These are phyloP conservation scores for Drosophila ironensis DNA, from an alignment of 1,140 invertebrate species.

Conservation along the genomic window DNA sequence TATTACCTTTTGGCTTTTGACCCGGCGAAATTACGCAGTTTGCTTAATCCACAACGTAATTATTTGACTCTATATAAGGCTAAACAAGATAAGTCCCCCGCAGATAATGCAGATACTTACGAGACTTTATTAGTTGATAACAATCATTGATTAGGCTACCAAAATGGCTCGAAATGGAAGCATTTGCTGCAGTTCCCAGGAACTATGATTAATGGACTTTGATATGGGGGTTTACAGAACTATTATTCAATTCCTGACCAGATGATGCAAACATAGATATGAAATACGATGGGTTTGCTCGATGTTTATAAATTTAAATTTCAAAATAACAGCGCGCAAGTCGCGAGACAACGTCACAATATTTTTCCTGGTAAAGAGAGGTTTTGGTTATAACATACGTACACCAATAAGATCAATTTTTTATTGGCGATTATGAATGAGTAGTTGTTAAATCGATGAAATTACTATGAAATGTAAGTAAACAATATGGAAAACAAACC, in stretches of 20 bases:
- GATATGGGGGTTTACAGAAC: neutral
- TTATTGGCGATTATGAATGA: slow-evolving; percentile 4
- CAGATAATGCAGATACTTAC: slow-evolving; percentile 18
- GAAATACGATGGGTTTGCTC: neutral
- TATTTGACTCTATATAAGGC: neutral
- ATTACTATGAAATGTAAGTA: too few species aligned
- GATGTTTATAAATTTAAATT: slow-evolving; percentile 17
- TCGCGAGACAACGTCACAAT: slow-evolving; percentile 23
- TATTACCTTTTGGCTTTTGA: neutral
- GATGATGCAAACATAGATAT: slow-evolving; percentile 10
- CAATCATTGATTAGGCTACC: slow-evolving; percentile 42
- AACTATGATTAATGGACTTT: too few species aligned
- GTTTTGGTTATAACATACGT: slow-evolving; percentile 2
- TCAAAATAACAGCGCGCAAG: slow-evolving; percentile 2
- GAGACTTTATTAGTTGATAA: neutral
- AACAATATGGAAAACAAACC: too few species aligned
- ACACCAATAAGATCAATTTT: neutral
- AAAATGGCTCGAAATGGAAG: neutral
- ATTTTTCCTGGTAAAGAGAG: slow-evolving; percentile 7
- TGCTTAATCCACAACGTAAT: neutral
- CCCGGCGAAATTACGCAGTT: slow-evolving; percentile 23
- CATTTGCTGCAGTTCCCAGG: slow-evolving; percentile 32
- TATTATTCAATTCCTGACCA: slow-evolving; percentile 6
- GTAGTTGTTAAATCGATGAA: too few species aligned
- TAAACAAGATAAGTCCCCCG: neutral